These are phyloP conservation scores for Acleris holmiana DNA, from an alignment of 2,888 invertebrate genomes.

Conservation along the genomic window DNA sequence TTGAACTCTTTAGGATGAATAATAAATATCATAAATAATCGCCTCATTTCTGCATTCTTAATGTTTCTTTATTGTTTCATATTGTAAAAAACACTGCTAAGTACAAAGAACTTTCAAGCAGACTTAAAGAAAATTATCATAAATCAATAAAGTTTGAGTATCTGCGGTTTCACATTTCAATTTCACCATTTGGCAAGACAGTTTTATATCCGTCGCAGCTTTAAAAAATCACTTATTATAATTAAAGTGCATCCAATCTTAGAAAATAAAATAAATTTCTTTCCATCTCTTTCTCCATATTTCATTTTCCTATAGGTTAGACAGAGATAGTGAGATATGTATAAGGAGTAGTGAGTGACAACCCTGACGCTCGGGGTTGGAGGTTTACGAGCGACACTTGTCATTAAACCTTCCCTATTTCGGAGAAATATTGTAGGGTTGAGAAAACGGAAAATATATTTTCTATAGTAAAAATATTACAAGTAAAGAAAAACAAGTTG, in stretches of 20 bases:
- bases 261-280: conserved; percentile 2
- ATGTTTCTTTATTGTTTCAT: too few relatives aligned
- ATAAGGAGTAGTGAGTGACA: conserved; percentile 50
- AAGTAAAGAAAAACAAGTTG: too few relatives aligned
- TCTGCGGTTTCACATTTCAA: conserved; percentile 1
- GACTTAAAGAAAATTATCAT: too few relatives aligned
- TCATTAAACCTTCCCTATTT: conserved; percentile 78
- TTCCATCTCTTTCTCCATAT: not conserved
- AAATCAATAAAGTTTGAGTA: too few relatives aligned
- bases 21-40: too few relatives aligned
- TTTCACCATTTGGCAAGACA: conserved; percentile 4
- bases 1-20: too few relatives aligned
- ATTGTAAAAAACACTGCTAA: too few relatives aligned
- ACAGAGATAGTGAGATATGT: not conserved
- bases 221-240: conserved; percentile 33
- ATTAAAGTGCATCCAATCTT: conserved; percentile 27
- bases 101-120: too few relatives aligned
- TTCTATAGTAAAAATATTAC: not conserved
- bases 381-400: conserved; percentile 75
- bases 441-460: conserved; percentile 40
- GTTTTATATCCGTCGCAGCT: conserved; percentile 10
- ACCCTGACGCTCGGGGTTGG: conserved; percentile 67
- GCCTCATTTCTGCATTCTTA: too few relatives aligned
- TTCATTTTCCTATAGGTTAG: not conserved
- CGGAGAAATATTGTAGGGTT: conserved; percentile 65